Evolutionary conservation across 1,140 invertebrate species (phyloP).

Genomic region (Campodea augens): DNA sequence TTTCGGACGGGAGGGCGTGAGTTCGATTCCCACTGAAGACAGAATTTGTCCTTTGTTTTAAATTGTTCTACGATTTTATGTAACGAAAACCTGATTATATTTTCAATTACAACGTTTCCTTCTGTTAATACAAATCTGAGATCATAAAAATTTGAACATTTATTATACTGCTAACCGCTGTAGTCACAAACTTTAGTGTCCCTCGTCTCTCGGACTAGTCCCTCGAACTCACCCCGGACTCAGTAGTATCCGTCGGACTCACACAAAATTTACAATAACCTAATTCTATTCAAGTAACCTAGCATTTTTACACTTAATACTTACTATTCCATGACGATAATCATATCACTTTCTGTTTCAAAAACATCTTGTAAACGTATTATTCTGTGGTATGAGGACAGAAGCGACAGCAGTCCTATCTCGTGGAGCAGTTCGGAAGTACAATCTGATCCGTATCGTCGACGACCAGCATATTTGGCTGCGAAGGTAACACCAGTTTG

Average conservation of each 20-base stretch:
- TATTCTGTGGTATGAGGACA: conserved; percentile 37
- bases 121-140: too few relatives aligned
- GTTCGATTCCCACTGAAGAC: too few relatives aligned
- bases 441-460: conserved; percentile 38
- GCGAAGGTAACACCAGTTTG: conserved; percentile 41
- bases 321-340: conserved; percentile 57
- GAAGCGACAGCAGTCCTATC: conserved; percentile 42
- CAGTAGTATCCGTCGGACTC: neutral
- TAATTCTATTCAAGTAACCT: neutral
- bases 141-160: too few relatives aligned
- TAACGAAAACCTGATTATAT: too few relatives aligned
- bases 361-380: conserved; percentile 50
- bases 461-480: conserved; percentile 52
- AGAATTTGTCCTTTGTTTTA: too few relatives aligned
- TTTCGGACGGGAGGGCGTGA: too few relatives aligned
- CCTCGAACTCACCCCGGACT: too few relatives aligned
- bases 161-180: too few relatives aligned
- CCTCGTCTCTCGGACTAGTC: too few relatives aligned
- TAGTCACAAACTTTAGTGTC: too few relatives aligned
- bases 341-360: conserved; percentile 44
- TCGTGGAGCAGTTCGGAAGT: conserved; percentile 43
- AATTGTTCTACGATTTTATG: too few relatives aligned
- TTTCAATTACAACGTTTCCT: too few relatives aligned
- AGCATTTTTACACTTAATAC: conserved; percentile 20
- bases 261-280: neutral